These are phyloP conservation scores for Drosophila ambigua DNA, from an alignment of 1,140 invertebrate genomes.

Conservation along the genomic window DNA sequence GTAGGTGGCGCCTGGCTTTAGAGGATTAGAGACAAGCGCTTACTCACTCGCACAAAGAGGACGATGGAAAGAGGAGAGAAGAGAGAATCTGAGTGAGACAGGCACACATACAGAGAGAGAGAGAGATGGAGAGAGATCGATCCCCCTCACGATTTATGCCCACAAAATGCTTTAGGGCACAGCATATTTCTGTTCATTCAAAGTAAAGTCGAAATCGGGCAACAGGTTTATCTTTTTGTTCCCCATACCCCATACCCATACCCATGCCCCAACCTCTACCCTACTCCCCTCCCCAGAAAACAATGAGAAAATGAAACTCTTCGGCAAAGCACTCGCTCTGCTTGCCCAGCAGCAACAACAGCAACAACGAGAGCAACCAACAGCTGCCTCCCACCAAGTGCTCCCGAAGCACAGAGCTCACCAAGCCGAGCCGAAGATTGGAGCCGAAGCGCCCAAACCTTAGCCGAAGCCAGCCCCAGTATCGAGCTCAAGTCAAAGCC, in stretches of 20 bases:
- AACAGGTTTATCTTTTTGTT: conserved; percentile 61
- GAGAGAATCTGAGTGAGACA: too few species aligned
- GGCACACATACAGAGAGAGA: not conserved
- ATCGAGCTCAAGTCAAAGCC: conserved; percentile 5
- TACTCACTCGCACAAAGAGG: too few species aligned
- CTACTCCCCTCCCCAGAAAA: conserved; percentile 17
- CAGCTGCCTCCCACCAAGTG: conserved; percentile 54
- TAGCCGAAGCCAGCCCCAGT: conserved; percentile 2
- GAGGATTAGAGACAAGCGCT: conserved; percentile 27
- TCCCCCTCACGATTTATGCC: conserved; percentile 67
- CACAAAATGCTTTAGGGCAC: conserved; percentile 61
- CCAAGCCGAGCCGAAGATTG: conserved; percentile 21
- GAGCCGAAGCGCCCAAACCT: conserved; percentile 12
- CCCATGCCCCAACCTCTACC: too few species aligned
- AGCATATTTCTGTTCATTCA: conserved; percentile 76
- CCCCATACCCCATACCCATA: too few species aligned
- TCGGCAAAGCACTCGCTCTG: conserved; percentile 64
- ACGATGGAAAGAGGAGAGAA: too few species aligned
- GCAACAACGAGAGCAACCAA: conserved; percentile 21
- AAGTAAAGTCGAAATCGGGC: conserved; percentile 48
- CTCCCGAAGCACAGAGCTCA: conserved; percentile 27
- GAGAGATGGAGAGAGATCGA: conserved; percentile 20
- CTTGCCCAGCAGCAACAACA: conserved; percentile 15
- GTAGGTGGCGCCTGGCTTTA: conserved; percentile 51
- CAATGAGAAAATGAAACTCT: conserved; percentile 81